phyloP scores from a whole-genome alignment of 2,797 vertebrate species.

The Emys orbicularis region DNA sequence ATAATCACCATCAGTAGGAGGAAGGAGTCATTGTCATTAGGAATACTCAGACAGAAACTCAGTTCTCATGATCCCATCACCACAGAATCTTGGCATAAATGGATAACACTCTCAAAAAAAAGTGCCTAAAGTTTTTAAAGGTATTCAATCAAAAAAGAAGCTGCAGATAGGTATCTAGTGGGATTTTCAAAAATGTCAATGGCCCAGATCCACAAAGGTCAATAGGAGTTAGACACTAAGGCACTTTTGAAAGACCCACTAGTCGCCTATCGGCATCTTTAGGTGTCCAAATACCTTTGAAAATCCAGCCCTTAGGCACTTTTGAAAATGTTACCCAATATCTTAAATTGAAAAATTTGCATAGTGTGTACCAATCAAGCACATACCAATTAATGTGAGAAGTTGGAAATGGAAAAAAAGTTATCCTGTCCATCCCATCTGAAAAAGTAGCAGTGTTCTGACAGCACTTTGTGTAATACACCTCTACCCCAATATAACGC shows the following conservation, averaged over 20 bases:
- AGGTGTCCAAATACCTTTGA: not conserved
- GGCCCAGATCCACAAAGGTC: not conserved
- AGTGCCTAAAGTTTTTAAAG: not conserved
- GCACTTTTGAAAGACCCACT: not conserved
- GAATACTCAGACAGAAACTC: not conserved
- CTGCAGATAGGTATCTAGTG: too few relatives aligned
- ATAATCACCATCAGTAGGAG: not conserved
- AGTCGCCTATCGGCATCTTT: not conserved
- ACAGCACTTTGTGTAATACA: not conserved
- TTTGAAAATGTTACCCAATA: not conserved
- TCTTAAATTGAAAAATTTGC: not conserved
- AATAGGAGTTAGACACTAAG: not conserved
- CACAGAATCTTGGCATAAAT: not conserved
- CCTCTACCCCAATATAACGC: too few relatives aligned
- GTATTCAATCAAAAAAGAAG: not conserved
- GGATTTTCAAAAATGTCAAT: not conserved
- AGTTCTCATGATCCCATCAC: not conserved
- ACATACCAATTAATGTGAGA: not conserved
- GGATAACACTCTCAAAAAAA: not conserved
- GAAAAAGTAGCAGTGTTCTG: not conserved
- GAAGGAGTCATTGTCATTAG: not conserved
- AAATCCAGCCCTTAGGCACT: not conserved
- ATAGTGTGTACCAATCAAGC: not conserved
- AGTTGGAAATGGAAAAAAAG: not conserved
- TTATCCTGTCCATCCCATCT: not conserved